These are phyloP conservation scores for Coelopa pilipes DNA, from an alignment of 2,888 invertebrate species.

Conservation along the genomic window DNA sequence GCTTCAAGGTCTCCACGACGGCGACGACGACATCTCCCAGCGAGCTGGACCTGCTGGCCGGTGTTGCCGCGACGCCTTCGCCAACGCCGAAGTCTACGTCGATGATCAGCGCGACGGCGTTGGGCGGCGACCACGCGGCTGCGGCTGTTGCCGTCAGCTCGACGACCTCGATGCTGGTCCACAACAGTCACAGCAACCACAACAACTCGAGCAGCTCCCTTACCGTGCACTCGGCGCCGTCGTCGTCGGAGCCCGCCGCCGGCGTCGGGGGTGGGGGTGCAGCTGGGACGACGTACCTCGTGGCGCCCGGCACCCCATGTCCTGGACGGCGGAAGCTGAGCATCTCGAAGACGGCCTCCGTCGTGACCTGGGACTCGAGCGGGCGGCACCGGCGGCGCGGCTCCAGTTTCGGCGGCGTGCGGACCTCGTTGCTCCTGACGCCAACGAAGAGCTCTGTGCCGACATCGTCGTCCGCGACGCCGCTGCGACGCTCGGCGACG, in stretches of 20 bases:
- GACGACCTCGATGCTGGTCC: slow-evolving; percentile 32
- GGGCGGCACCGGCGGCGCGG: slow-evolving; percentile 74
- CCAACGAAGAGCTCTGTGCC: slow-evolving; percentile 61
- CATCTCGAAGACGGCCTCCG: slow-evolving; percentile 67
- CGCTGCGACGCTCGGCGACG: slow-evolving; percentile 73
- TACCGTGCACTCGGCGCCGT: slow-evolving; percentile 36
- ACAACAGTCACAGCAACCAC: slow-evolving; percentile 49
- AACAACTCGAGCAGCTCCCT: slow-evolving; percentile 69
- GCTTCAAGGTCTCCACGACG: slow-evolving; percentile 49
- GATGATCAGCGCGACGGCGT: slow-evolving; percentile 19
- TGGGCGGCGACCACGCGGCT: background rate
- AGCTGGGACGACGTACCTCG: slow-evolving; percentile 51
- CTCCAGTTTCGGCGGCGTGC: slow-evolving; percentile 77
- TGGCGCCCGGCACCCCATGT: slow-evolving; percentile 65
- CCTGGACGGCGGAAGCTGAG: slow-evolving; percentile 67
- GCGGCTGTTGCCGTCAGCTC: slow-evolving; percentile 41
- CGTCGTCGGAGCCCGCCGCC: background rate
- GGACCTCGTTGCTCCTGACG: slow-evolving; percentile 73
- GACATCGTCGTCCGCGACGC: slow-evolving; percentile 58
- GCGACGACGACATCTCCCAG: slow-evolving; percentile 47
- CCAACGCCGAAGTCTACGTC: background rate
- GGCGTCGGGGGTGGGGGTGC: too few relatives aligned
- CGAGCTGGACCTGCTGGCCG: slow-evolving; percentile 48
- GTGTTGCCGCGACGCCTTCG: background rate
- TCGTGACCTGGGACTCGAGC: slow-evolving; percentile 80